Evolutionary conservation across 2,113 vertebrate genomes (phyloP).

Genomic region (Mormoops blainvillei): DNA sequence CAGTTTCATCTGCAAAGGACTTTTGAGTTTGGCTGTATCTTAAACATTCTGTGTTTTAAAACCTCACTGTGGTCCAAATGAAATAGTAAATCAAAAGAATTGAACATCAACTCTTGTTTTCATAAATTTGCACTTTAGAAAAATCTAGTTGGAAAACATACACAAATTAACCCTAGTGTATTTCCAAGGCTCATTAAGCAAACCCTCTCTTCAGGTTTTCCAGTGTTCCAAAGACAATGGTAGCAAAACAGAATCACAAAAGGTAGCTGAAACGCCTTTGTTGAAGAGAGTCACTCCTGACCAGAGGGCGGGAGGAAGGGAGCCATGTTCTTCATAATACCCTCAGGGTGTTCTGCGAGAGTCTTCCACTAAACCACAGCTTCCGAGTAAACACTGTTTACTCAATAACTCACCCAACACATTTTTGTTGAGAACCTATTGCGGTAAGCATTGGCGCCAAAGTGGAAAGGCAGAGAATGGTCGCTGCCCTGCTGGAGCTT

Average conservation of each 20-base stretch:
- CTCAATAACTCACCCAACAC: neutral
- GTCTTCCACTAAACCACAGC: neutral
- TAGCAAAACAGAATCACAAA: neutral
- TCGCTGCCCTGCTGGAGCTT: neutral
- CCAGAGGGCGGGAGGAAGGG: neutral
- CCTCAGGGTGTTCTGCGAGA: neutral
- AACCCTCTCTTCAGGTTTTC: neutral
- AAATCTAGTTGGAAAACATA: neutral
- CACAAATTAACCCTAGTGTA: neutral
- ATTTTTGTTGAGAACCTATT: neutral
- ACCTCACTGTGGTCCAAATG: neutral
- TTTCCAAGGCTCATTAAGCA: neutral
- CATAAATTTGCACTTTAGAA: neutral
- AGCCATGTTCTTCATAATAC: neutral
- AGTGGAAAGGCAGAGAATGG: neutral
- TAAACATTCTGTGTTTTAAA: constrained; percentile 34
- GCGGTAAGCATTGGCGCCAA: neutral
- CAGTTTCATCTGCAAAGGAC: constrained; percentile 5
- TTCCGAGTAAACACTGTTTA: neutral
- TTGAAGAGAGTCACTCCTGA: neutral
- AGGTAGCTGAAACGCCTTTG: neutral
- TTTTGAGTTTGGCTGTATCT: neutral
- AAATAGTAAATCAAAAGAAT: constrained; percentile 11
- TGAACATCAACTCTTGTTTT: neutral
- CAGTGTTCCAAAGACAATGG: neutral